These are phyloP conservation scores for Orycteropus afer DNA, from an alignment of 2,113 vertebrate species.

Conservation along the genomic window DNA sequence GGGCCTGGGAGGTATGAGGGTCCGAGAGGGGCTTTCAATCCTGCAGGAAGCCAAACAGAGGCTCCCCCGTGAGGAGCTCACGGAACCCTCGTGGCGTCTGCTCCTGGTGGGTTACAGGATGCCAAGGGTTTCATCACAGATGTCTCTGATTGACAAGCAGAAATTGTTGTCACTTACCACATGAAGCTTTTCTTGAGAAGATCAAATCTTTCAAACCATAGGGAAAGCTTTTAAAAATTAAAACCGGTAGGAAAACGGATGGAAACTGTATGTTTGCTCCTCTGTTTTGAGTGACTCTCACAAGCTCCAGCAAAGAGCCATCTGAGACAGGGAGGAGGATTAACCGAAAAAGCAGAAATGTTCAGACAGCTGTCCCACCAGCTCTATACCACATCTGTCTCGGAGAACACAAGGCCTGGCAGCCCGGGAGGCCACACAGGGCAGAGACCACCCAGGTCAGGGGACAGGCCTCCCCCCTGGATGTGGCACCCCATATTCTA, in stretches of 20 bases:
- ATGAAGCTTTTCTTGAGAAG: neutral
- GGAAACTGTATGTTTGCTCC: neutral
- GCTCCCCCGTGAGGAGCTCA: rapidly evolving
- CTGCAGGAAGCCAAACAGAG: neutral
- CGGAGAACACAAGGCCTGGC: neutral
- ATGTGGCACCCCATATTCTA: neutral
- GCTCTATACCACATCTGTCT: rapidly evolving
- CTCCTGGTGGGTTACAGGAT: rapidly evolving
- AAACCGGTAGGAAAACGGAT: neutral
- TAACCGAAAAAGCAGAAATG: rapidly evolving
- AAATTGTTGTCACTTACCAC: neutral
- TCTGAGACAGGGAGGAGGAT: neutral
- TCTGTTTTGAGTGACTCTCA: neutral
- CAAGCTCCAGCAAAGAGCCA: rapidly evolving
- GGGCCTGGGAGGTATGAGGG: neutral
- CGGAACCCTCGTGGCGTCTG: neutral
- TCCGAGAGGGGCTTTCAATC: neutral
- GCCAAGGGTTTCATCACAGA: rapidly evolving
- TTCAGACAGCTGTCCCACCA: rapidly evolving
- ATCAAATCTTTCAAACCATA: neutral
- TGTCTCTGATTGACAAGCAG: neutral
- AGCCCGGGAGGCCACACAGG: neutral
- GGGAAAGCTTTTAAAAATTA: neutral
- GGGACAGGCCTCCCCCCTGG: neutral
- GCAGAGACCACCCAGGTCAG: neutral